Evolutionary conservation across 2,888 invertebrate genomes (phyloP), one percentile per base, ranked within the genome.

Genomic region (Plutella xylostella): DNA sequence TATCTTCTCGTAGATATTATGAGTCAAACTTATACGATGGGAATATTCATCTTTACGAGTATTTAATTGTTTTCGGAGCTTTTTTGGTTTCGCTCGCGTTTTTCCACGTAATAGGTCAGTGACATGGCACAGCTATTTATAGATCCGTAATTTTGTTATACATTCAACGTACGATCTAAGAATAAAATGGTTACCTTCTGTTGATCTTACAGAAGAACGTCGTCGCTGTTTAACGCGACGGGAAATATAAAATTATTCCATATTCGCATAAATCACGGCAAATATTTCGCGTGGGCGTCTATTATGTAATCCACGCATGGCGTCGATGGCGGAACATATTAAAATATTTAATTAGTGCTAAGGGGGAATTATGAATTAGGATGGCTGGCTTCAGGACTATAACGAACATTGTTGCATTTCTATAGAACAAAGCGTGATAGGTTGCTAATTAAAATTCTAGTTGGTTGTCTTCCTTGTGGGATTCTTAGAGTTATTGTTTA

Each of bases 271-370:
- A 42, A 42, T 42, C 42, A 42, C 30, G 30, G 14, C 17, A n/a
- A 12, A 25, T 42, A 43, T 43, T 35, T 19, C 28, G 14, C 20
- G 43, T 28, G 37, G 43, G 43, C 22, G 37, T 43, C n/a, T n/a
- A n/a, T n/a, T n/a, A 35, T 17, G 35, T 43, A 35, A 33, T 43
- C 31, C 21, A 18, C 31, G 30, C 43, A 43, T 21, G 42, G 21
- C 20, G 18, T 21, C 21, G 62, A 68, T 68, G 66, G 58, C 61
- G 63, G 69, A 72, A 74, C 75, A 74, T 66, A 76, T 77, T 76
- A 73, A 74, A 73, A 77, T 75, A 75, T 65, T 68, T 75, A 78
- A 79, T 78, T 77, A 74, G 64, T 63, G 62, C 65, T 64, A 61
- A 53, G 56, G 60, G 52, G 62, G 66, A 69, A 64, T 65, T 57